Evolutionary conservation across 1,140 invertebrate genomes (phyloP), one percentile per base, ranked within the genome.

Genomic region (Hydropsyche tenuis): DNA sequence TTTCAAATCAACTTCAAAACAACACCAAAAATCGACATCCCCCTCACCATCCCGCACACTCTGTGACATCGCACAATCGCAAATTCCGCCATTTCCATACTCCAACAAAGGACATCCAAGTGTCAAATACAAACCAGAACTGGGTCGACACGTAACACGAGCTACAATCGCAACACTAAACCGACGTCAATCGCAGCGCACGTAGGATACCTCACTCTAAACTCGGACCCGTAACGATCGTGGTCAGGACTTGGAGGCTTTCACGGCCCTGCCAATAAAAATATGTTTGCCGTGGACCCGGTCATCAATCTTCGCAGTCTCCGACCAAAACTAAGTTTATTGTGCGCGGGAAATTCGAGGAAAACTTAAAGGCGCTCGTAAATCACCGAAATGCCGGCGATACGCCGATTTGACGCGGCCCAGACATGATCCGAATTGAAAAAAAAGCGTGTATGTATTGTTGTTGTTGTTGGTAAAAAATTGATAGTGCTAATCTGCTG

Each of bases 191-290:
- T 43, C 9, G 20, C 63, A 65, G 63, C 27, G 9, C 14, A 65
- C 63, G 30, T 43, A 16, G 63, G 43, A n/a, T n/a, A n/a, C n/a
- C 42, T 43, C 63, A 65, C 27, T 65, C 11, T 7, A 4, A 18
- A 65, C 20, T 23, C 63, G 27, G 63, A 43, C 56, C 14, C 56
- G 56, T 25, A 12, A 60, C 56, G 9, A 37, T 37, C 3, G 30
- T 4, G 30, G n/a, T n/a, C n/a, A n/a, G n/a, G n/a, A n/a, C n/a
- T n/a, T n/a, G n/a, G n/a, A n/a, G n/a, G n/a, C n/a, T n/a, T n/a
- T n/a, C n/a, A n/a, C n/a, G n/a, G n/a, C n/a, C n/a, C 30, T 42
- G 63, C 63, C 63, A 65, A 65, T 65, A 65, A 65, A 65, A 65
- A 65, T 65, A 65, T 65, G 63, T 43, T 43, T 43, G 16, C 63